These are phyloP conservation scores for Dryomyza anilis DNA, from an alignment of 2,888 invertebrate genomes.

Conservation along the genomic window DNA sequence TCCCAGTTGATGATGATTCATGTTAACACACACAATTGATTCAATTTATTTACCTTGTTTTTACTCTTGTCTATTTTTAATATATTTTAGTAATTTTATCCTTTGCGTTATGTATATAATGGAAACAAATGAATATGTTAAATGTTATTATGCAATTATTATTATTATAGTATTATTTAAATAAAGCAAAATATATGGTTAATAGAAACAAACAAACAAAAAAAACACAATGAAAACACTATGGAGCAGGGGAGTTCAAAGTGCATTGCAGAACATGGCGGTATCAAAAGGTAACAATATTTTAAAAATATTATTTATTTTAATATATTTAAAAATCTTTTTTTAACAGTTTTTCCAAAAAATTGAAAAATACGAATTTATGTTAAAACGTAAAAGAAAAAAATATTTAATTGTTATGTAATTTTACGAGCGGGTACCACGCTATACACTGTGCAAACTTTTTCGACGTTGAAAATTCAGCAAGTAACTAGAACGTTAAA, in stretches of 20 bases:
- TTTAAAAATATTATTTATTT: neutral
- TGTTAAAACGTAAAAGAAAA: neutral
- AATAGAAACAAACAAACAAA: neutral
- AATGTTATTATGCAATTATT: conserved; percentile 55
- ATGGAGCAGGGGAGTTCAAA: too few species aligned
- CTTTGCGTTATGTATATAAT: conserved; percentile 42
- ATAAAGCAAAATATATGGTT: conserved; percentile 32
- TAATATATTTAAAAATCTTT: neutral
- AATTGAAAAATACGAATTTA: neutral
- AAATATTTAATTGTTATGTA: too few species aligned
- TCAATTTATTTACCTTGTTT: too few species aligned
- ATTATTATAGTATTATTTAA: conserved; percentile 50
- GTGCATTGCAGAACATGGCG: too few species aligned
- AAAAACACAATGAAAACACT: too few species aligned
- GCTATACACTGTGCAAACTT: too few species aligned
- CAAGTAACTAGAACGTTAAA: too few species aligned
- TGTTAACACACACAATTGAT: too few species aligned
- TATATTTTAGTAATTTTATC: conserved; percentile 34
- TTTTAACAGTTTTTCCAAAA: neutral
- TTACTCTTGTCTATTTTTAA: conserved; percentile 26
- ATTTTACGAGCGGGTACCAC: too few species aligned
- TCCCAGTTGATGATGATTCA: conserved; percentile 4
- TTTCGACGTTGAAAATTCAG: too few species aligned
- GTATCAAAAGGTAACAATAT: too few species aligned
- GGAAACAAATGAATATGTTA: conserved; percentile 49